phyloP scores from a whole-genome alignment of 2,113 vertebrate species.

The Nycticebus coucang region DNA sequence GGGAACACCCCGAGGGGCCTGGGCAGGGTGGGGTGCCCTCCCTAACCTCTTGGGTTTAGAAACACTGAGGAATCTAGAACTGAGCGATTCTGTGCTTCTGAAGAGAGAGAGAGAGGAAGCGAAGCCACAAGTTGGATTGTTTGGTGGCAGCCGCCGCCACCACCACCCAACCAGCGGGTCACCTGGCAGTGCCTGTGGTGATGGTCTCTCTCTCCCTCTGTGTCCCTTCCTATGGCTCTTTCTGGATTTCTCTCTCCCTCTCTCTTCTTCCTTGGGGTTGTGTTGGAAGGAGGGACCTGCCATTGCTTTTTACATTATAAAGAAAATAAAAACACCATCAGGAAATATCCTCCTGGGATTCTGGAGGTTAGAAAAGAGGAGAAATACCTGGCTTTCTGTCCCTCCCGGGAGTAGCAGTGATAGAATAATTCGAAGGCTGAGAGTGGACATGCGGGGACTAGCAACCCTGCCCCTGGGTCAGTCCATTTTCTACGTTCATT shows the following conservation, averaged over 20 bases:
- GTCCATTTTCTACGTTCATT: not conserved
- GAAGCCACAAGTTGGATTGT: not conserved
- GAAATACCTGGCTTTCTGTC: not conserved
- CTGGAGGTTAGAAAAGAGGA: constrained; percentile 6
- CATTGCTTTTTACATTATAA: not conserved
- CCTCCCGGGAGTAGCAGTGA: not conserved
- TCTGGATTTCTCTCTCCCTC: not conserved
- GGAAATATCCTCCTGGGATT: not conserved
- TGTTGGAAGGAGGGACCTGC: not conserved
- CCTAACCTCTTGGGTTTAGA: not conserved
- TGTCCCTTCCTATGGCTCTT: not conserved
- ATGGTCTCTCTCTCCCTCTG: not conserved
- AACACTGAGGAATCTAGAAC: not conserved
- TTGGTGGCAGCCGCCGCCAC: not conserved
- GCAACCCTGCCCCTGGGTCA: not conserved
- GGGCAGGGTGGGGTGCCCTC: not conserved
- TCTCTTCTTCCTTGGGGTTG: not conserved
- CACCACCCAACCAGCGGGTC: not conserved
- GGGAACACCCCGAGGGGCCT: not conserved
- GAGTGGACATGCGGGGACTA: too few species aligned
- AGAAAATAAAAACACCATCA: constrained; percentile 45
- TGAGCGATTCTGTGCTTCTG: constrained; percentile 16
- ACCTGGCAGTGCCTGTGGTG: not conserved
- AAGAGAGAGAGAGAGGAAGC: constrained; percentile 43
- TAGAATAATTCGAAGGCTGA: not conserved